phyloP scores from a whole-genome alignment of 2,113 vertebrate genomes.

The Thunnus maccoyii region DNA sequence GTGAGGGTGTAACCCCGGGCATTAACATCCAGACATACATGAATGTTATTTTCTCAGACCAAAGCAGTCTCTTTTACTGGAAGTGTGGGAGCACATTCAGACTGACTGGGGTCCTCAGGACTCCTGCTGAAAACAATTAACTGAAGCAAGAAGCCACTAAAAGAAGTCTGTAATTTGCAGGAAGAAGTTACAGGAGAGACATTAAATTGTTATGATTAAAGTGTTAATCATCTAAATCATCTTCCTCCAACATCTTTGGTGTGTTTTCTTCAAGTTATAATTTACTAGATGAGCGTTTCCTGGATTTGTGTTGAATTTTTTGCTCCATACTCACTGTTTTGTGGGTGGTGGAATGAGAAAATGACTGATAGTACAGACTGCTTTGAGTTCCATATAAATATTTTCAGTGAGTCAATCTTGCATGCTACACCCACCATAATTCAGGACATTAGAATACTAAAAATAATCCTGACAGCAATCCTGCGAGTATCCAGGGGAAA shows the following conservation, averaged over 20 bases:
- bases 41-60: constrained; percentile 58
- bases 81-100: constrained; percentile 57
- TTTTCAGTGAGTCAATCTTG: too few relatives aligned
- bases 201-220: constrained; percentile 24
- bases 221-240: constrained; percentile 7
- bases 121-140: constrained; percentile 45
- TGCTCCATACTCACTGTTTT: neutral
- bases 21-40: constrained; percentile 57
- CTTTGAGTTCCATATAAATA: too few relatives aligned
- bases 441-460: too few relatives aligned
- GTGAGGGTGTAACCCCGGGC: constrained; percentile 4
- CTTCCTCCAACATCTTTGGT: constrained; percentile 2
- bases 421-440: too few relatives aligned
- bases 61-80: constrained; percentile 48
- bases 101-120: constrained; percentile 12
- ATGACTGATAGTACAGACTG: too few relatives aligned
- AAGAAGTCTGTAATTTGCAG: constrained; percentile 41
- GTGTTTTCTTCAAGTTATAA: constrained; percentile 6
- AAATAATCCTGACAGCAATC: too few relatives aligned
- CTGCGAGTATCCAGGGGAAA: too few relatives aligned
- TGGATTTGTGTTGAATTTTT: neutral
- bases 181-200: neutral
- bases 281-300: constrained; percentile 9
- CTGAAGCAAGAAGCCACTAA: neutral
- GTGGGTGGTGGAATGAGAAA: neutral